Evolutionary conservation across 2,888 invertebrate species (phyloP).

Genomic region (Miltochrista miniata): DNA sequence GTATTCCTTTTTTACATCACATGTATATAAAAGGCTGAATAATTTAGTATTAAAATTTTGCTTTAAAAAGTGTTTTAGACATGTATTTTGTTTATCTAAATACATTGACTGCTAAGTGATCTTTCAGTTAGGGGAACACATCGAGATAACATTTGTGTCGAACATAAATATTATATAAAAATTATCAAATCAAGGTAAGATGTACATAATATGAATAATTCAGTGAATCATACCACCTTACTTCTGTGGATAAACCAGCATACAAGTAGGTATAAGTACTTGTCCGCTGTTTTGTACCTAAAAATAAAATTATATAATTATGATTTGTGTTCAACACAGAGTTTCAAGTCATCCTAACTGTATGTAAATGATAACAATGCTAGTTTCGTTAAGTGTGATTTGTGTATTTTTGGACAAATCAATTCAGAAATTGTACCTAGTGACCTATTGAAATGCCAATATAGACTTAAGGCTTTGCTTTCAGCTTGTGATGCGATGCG

Average conservation of each 20-base stretch:
- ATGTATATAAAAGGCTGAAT: slow-evolving; percentile 73
- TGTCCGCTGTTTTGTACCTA: too few relatives aligned
- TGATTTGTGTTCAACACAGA: not conserved
- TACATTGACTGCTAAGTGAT: slow-evolving; percentile 15
- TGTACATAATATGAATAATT: too few relatives aligned
- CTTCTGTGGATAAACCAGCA: too few relatives aligned
- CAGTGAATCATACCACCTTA: not conserved
- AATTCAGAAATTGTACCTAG: not conserved
- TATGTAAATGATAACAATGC: slow-evolving; percentile 23
- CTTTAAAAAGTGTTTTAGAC: slow-evolving; percentile 36
- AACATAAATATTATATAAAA: slow-evolving; percentile 1
- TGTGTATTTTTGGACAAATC: slow-evolving; percentile 20
- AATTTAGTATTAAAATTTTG: slow-evolving; percentile 52
- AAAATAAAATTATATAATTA: too few relatives aligned
- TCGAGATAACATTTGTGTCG: slow-evolving; percentile 7
- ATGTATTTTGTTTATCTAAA: not conserved
- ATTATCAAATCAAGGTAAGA: not conserved
- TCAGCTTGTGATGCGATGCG: slow-evolving; percentile 32
- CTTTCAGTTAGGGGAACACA: slow-evolving; percentile 15
- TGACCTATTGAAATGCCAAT: slow-evolving; percentile 40
- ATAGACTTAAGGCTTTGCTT: slow-evolving; percentile 44
- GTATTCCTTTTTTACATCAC: slow-evolving; percentile 52
- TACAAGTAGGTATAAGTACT: too few relatives aligned
- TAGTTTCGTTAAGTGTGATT: slow-evolving; percentile 25
- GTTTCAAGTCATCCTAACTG: slow-evolving; percentile 10